Evolutionary conservation across 1,140 invertebrate genomes (phyloP).

Genomic region (Globodera ellingtonae): DNA sequence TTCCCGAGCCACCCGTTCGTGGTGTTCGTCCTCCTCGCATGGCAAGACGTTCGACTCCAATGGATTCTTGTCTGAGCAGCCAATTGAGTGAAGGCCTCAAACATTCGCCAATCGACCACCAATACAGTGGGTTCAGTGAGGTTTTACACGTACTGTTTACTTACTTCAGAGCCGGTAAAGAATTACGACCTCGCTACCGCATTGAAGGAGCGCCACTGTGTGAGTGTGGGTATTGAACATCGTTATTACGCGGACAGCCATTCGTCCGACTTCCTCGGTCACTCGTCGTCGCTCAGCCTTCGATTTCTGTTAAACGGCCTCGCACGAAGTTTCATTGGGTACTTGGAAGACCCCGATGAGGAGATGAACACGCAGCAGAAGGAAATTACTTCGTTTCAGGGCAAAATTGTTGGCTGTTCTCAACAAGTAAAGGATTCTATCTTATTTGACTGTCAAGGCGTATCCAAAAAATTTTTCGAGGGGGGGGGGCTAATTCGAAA

Average conservation of each 20-base stretch:
- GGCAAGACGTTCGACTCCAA: slow-evolving; percentile 1
- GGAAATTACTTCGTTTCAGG: background rate
- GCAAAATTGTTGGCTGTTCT: too few species aligned
- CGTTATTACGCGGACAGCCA: slow-evolving; percentile 5
- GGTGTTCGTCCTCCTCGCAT: background rate
- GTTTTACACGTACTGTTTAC: background rate
- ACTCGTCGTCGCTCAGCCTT: slow-evolving; percentile 7
- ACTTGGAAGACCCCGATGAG: background rate
- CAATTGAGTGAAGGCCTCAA: slow-evolving; percentile 1
- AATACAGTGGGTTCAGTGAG: background rate
- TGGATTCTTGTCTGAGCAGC: background rate
- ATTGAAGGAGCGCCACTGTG: background rate
- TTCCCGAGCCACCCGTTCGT: slow-evolving; percentile 30
- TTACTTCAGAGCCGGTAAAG: slow-evolving; percentile 1
- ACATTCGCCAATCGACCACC: slow-evolving; percentile 6
- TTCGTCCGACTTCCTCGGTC: slow-evolving; percentile 1
- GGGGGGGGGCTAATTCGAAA: too few species aligned
- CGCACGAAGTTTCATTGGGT: background rate
- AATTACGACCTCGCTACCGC: slow-evolving; percentile 10
- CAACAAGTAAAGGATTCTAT: too few species aligned
- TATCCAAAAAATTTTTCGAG: too few species aligned
- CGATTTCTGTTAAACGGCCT: background rate
- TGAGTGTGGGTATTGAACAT: background rate
- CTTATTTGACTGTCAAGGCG: too few species aligned
- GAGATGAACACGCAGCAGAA: slow-evolving; percentile 10